Evolutionary conservation across 1,140 invertebrate species (phyloP), one percentile per base, ranked within the genome.

Genomic region (Cherax destructor): DNA sequence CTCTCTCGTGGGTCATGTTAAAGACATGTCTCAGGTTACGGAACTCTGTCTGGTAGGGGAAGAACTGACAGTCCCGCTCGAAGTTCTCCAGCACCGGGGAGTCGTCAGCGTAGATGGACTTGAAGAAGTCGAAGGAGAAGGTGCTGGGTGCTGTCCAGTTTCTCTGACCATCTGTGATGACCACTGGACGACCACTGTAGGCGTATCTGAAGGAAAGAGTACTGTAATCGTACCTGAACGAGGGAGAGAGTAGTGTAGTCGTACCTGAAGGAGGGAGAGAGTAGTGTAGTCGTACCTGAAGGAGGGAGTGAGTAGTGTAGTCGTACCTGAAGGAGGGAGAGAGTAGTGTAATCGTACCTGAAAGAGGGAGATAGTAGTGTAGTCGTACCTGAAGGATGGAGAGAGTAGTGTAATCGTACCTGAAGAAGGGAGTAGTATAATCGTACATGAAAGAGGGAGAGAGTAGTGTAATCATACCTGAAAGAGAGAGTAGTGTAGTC

Each of bases 11-110:
- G 50, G 96, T 96, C 97, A 98, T 97, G 83, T 96, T 96, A 88
- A 99, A 96, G 1, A 97, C 97, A 89, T 99, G 97, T 78, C 95
- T 94, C 0, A 99, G 95, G 76, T 95, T 96, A 18, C 95, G 94
- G 93, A 98, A 97, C 85, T 97, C 97, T 0, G 98, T 98, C 85
- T 98, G 96, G 94, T 99, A 99, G 0, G 97, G 97, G 94, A 99
- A 98, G 85, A 87, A 87, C 85, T 87, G 85, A 47, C 85, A 87
- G 52, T 87, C 85, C 13, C 85, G 21, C 85, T 87, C 85, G 85
- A 87, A 87, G 52, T 87, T 87, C 85, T 87, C 85, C 76, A 87
- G 85, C 16, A 87, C 85, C 0, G 85, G 85, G 50, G 85, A 87
- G 76, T 87, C 85, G 85, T 87, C 85, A 11, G 85, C 85, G 94